A percentile compares a stretch with the other conserved stretches of the same genome.
Evolutionary conservation across 2,888 invertebrate species (phyloP).

Genomic region (Lydus trimaculatus): DNA sequence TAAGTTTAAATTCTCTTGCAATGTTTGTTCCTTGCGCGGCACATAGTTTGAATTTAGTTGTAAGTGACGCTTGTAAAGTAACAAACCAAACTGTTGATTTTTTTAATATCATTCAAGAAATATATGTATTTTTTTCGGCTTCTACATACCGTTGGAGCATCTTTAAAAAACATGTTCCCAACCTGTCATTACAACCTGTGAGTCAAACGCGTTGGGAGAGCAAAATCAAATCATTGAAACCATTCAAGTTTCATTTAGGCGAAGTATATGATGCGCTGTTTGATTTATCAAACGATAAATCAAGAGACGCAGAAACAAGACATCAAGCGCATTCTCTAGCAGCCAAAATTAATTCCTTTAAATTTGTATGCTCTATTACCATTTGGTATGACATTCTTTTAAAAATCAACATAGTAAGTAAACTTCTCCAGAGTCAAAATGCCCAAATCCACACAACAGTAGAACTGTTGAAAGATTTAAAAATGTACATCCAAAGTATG

Average conservation of each 20-base stretch:
- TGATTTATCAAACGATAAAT: conserved; percentile 32
- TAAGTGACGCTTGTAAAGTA: conserved; percentile 39
- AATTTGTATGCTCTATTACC: conserved; percentile 21
- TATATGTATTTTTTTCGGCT: conserved; percentile 40
- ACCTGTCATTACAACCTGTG: conserved; percentile 34
- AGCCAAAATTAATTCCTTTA: conserved; percentile 28
- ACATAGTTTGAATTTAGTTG: conserved; percentile 43
- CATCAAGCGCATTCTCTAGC: conserved; percentile 30
- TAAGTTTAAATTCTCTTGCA: conserved; percentile 36
- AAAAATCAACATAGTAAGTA: conserved; percentile 31
- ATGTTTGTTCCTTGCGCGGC: conserved; percentile 43
- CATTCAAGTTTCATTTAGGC: conserved; percentile 17
- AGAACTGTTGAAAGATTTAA: not conserved
- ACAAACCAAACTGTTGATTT: conserved; percentile 30
- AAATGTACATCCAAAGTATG: no score
- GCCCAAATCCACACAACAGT: conserved; percentile 30
- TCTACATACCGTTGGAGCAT: conserved; percentile 36
- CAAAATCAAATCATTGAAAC: conserved; percentile 26
- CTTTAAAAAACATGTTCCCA: conserved; percentile 32
- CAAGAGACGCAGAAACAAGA: no score
- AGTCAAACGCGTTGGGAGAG: conserved; percentile 30
- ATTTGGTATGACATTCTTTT: conserved; percentile 34
- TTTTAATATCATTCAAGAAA: conserved; percentile 39
- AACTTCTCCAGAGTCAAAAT: no score
- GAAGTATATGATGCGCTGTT: conserved; percentile 35